Evolutionary conservation across 2,888 invertebrate genomes (phyloP).

Genomic region (Doris montereyensis): DNA sequence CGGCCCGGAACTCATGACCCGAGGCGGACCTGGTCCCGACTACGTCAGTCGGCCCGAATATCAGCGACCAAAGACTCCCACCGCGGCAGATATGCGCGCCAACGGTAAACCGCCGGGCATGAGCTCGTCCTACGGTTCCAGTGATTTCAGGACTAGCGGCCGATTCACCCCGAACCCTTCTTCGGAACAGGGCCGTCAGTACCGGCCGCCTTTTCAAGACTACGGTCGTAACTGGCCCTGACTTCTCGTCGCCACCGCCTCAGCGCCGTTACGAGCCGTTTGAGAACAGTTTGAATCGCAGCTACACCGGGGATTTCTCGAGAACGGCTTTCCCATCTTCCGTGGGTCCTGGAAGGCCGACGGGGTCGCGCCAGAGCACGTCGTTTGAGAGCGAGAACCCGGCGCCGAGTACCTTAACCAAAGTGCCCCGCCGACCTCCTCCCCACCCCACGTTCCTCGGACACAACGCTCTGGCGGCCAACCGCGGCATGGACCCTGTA

Average conservation of each 20-base stretch:
- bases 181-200: conserved; percentile 48
- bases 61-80: conserved; percentile 67
- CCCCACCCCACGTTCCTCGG: conserved; percentile 52
- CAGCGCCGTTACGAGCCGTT: conserved; percentile 44
- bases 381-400: conserved; percentile 79
- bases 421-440: conserved; percentile 57
- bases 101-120: conserved; percentile 62
- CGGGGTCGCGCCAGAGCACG: conserved; percentile 75
- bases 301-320: conserved; percentile 46
- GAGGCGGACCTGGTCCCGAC: conserved; percentile 58
- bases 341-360: conserved; percentile 57
- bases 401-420: conserved; percentile 65
- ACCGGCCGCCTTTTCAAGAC: conserved; percentile 42
- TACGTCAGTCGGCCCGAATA: conserved; percentile 52
- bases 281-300: conserved; percentile 46
- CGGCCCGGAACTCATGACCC: conserved; percentile 71
- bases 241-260: conserved; percentile 45
- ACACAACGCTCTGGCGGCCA: conserved; percentile 46
- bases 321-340: conserved; percentile 31
- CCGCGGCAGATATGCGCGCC: conserved; percentile 69
- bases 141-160: conserved; percentile 46
- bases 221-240: conserved; percentile 44
- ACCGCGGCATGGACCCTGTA: conserved; percentile 32
- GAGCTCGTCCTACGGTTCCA: conserved; percentile 42
- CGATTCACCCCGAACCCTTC: conserved; percentile 48